phyloP scores from a whole-genome alignment of 2,888 invertebrate genomes.

The Nomada ferruginata region DNA sequence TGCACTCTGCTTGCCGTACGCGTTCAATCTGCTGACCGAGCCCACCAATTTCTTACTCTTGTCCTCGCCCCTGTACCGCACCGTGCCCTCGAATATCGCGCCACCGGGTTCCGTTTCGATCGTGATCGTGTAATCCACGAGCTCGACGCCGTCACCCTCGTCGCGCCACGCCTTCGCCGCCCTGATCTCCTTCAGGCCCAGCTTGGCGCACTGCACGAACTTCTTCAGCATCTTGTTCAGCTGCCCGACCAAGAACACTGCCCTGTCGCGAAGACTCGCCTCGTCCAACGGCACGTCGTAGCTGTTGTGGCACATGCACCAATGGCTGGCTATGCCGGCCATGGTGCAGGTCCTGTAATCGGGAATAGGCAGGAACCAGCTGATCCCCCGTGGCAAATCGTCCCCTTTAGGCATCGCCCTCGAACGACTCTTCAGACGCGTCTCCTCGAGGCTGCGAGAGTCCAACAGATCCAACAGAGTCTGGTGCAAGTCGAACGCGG shows the following conservation, averaged over 20 bases:
- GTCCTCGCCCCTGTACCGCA: constrained; percentile 84
- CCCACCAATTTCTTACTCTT: constrained; percentile 87
- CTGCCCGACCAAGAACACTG: constrained; percentile 87
- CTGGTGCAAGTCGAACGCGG: constrained; percentile 93
- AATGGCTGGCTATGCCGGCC: constrained; percentile 93
- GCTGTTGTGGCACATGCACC: constrained; percentile 94
- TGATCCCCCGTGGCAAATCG: constrained; percentile 86
- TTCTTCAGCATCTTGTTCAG: constrained; percentile 88
- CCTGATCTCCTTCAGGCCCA: constrained; percentile 87
- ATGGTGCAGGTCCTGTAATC: constrained; percentile 89
- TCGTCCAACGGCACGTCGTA: constrained; percentile 86
- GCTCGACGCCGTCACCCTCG: constrained; percentile 82
- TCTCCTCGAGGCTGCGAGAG: constrained; percentile 84
- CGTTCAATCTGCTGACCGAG: constrained; percentile 91
- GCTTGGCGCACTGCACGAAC: constrained; percentile 88
- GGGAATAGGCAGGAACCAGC: constrained; percentile 91
- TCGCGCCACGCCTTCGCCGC: constrained; percentile 87
- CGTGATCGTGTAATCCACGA: constrained; percentile 88
- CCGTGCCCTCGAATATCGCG: constrained; percentile 92
- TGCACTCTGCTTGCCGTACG: constrained; percentile 92
- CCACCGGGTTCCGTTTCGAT: constrained; percentile 88
- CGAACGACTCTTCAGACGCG: constrained; percentile 82
- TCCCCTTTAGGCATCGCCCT: constrained; percentile 77
- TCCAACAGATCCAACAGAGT: constrained; percentile 90
- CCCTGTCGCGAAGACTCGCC: constrained; percentile 86